Evolutionary conservation across 2,888 invertebrate genomes (phyloP).

Genomic region (Calameuta idolon): DNA sequence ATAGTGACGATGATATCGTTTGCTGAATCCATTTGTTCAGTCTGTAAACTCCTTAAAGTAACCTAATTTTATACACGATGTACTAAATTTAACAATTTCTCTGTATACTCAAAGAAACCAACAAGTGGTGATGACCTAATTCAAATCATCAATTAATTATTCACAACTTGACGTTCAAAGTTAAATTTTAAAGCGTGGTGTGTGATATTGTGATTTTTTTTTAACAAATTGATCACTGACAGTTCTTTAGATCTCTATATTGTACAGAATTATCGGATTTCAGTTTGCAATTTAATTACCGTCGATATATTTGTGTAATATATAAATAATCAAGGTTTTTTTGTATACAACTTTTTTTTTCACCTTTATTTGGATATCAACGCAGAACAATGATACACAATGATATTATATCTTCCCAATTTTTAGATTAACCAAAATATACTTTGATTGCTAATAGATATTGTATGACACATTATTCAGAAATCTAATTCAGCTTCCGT

Average conservation of each 20-base stretch:
- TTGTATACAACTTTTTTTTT: too few relatives aligned
- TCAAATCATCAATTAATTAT: neutral
- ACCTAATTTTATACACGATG: neutral
- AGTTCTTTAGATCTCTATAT: neutral
- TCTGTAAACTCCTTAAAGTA: neutral
- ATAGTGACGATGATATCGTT: neutral
- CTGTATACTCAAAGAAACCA: neutral
- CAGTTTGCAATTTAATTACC: neutral
- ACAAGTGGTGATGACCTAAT: neutral
- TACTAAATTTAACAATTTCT: neutral
- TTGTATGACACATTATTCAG: too few relatives aligned
- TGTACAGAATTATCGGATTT: neutral
- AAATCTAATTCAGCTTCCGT: too few relatives aligned
- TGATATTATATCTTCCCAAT: neutral
- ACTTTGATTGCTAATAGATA: too few relatives aligned
- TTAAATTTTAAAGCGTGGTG: neutral
- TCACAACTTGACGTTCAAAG: neutral
- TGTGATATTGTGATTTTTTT: neutral
- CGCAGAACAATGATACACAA: neutral
- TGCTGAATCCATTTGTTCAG: neutral
- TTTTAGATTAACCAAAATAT: neutral
- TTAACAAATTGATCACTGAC: neutral
- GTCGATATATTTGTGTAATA: too few relatives aligned
- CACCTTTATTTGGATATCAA: too few relatives aligned
- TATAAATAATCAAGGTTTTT: too few relatives aligned